Conservation (phyloP, 2,797 vertebrate species). For the Gadopsis marmoratus region DNA sequence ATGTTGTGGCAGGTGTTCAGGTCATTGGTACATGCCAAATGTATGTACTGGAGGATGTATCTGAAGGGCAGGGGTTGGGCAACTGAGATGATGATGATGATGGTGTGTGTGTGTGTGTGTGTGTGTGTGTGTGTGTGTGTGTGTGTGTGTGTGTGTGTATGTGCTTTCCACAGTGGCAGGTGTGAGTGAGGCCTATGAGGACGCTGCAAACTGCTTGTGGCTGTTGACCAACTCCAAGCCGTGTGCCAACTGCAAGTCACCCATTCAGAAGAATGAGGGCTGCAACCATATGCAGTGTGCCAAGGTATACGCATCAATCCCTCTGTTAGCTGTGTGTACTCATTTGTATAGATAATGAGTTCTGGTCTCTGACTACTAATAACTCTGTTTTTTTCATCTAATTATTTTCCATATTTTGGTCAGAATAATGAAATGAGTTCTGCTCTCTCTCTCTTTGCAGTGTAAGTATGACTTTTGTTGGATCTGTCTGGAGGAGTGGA, state of each 20-base stretch:
- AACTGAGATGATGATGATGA: slow-evolving; percentile 24
- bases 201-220: slow-evolving; percentile 99
- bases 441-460: slow-evolving; percentile 72
- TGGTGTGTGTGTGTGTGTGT: too few relatives aligned
- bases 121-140: background rate
- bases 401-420: background rate
- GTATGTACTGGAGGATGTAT: slow-evolving; percentile 17
- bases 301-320: slow-evolving; percentile 68
- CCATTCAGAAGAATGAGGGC: slow-evolving; percentile 99
- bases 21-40: slow-evolving; percentile 44
- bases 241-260: slow-evolving; percentile 99
- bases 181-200: slow-evolving; percentile 97
- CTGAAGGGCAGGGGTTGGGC: slow-evolving; percentile 36
- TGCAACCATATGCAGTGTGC: slow-evolving; percentile 99
- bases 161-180: slow-evolving; percentile 89
- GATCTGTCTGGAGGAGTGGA: slow-evolving; percentile 99
- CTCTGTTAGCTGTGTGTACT: slow-evolving; percentile 19
- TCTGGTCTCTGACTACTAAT: background rate
- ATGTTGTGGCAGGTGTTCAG: slow-evolving; percentile 45
- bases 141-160: slow-evolving; percentile 22
- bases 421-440: background rate
- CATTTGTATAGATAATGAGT: background rate
- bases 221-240: slow-evolving; percentile 97
- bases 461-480: slow-evolving; percentile 99
- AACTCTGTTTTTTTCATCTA: background rate